Evolutionary conservation across 2,113 vertebrate genomes (phyloP).

Genomic region (Lophochroa leadbeateri): DNA sequence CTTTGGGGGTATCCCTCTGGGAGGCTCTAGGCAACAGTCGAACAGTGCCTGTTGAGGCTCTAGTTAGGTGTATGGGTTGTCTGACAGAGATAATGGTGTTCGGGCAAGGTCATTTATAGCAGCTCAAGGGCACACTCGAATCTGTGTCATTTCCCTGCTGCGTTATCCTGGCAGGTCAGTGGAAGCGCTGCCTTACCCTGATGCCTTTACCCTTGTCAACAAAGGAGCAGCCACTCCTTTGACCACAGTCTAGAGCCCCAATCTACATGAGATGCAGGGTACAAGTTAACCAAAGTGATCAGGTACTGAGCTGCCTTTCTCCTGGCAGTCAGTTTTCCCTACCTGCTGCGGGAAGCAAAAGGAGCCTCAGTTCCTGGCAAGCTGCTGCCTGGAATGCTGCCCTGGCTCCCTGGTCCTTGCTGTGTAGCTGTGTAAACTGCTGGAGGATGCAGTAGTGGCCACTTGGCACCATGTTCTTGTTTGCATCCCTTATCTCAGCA

Average conservation of each 20-base stretch:
- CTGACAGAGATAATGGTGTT: background rate
- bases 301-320: background rate
- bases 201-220: background rate
- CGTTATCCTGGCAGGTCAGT: background rate
- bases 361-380: background rate
- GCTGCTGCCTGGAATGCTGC: background rate
- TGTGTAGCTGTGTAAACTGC: background rate
- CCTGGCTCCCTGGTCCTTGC: background rate
- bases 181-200: background rate
- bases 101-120: background rate
- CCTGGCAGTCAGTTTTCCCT: background rate
- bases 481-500: background rate
- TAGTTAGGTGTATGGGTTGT: background rate
- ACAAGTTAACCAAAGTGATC: background rate
- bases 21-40: background rate
- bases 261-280: background rate
- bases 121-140: background rate
- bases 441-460: background rate
- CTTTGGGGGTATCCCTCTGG: background rate
- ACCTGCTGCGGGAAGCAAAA: background rate
- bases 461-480: background rate
- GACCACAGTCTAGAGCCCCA: background rate
- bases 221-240: background rate
- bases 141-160: background rate
- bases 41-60: fast-evolving